Percentiles rank a stretch among this genome's conserved stretches.
These are phyloP conservation scores for Trichonephila clavata DNA, from an alignment of 1,140 invertebrate genomes.

Conservation along the genomic window DNA sequence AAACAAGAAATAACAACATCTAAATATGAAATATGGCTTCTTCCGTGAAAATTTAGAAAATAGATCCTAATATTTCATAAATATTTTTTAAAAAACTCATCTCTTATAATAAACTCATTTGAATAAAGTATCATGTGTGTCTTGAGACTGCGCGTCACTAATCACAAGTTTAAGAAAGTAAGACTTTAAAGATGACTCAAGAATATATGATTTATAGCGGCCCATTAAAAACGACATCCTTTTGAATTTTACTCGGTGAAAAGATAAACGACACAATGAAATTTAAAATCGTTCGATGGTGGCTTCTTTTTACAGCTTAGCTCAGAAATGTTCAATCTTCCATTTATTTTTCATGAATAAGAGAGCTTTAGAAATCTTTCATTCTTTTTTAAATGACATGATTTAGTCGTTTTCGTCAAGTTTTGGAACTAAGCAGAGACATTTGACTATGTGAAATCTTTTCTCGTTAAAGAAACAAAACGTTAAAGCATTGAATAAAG, in stretches of 20 bases:
- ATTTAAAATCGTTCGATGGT: background rate
- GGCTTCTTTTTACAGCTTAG: background rate
- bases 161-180: background rate
- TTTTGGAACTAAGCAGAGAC: background rate
- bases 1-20: too few relatives aligned
- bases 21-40: too few relatives aligned
- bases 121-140: background rate
- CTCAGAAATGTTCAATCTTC: background rate
- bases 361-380: background rate
- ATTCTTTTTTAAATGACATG: background rate
- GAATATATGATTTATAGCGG: background rate
- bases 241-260: background rate
- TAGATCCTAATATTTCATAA: too few relatives aligned
- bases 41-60: too few relatives aligned
- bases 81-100: too few relatives aligned
- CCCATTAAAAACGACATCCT: background rate
- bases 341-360: slow-evolving; percentile 13
- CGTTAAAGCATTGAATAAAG: background rate
- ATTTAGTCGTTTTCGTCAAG: background rate
- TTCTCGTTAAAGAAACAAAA: background rate
- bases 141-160: background rate
- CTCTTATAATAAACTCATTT: too few relatives aligned
- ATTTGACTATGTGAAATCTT: background rate
- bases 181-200: background rate
- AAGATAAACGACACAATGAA: slow-evolving; percentile 6